Base-by-base conservation (phyloP, 2,888 invertebrate species). In the Abscondita cerata region DNA sequence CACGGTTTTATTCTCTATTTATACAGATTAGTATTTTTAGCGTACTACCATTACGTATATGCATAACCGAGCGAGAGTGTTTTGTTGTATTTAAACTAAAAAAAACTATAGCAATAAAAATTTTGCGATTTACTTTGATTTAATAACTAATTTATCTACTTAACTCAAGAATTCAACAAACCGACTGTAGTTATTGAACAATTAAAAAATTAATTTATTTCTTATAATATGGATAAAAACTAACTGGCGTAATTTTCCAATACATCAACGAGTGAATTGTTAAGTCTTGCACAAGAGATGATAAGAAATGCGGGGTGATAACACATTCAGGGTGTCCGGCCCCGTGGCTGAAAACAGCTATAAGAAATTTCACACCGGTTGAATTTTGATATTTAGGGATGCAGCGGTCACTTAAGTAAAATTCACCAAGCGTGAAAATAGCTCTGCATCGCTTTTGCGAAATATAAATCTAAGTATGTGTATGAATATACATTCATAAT, bases 361-460 rank as follows among this genome's bases (percentile, higher is more conserved):
- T 70, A 70, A 70, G 72, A 72, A 73, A 72, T 72, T 73, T 80
- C 78, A 80, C 80, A 79, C 79, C 76, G 71, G 73, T 70, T 80
- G 80, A 75, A 76, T 78, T 78, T 78, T 78, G 74, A 78, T 77
- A 79, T 78, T 78, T 78, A 77, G 77, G 77, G 78, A 76, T 75
- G 76, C 75, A 74, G 72, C 73, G 75, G 73, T 72, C 73, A 75
- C 73, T 75, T 72, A 70, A 70, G 62, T 66, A 62, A 66, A 66
- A 65, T 57, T 68, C 73, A 71, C 68, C 63, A 66, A 72, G 69
- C 76, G 76, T 75, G 73, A 78, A 78, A 78, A 76, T 77, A 75
- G 76, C 75, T 74, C 57, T 44, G 44, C 18, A 15, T 19, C 18
- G n/a, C 9, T 11, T 18, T 44, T 18, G 16, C 19, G 16, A n/a